Conservation (phyloP, 1,140 invertebrate species). For the Phymorhynchus buccinoides region DNA sequence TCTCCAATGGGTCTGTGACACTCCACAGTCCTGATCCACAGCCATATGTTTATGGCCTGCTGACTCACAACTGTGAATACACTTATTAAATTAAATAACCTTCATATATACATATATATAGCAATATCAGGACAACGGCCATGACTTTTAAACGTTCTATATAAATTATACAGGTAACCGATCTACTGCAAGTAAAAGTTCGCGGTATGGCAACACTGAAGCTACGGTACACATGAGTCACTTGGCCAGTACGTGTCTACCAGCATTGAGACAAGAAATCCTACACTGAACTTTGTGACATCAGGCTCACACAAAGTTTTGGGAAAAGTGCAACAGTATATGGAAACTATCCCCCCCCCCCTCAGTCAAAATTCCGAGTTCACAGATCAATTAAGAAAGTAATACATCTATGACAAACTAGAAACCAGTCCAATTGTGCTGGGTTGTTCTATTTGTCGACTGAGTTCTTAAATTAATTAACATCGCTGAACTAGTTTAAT, state of each 20-base stretch:
- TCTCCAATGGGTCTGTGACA: not conserved
- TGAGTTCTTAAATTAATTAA: not conserved
- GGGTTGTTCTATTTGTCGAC: not conserved
- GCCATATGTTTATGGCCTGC: not conserved
- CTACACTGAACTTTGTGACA: not conserved
- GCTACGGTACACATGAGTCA: not conserved
- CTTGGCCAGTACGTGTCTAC: not conserved
- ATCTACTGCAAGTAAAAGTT: not conserved
- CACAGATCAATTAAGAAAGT: not conserved
- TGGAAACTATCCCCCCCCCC: not conserved
- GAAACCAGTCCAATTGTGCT: not conserved
- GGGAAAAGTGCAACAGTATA: not conserved
- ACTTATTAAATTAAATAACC: not conserved
- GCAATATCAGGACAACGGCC: not conserved
- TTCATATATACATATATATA: constrained; percentile 9
- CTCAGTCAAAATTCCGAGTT: not conserved
- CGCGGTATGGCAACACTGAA: constrained; percentile 5
- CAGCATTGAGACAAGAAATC: not conserved
- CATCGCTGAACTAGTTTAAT: not conserved
- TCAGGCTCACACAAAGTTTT: not conserved
- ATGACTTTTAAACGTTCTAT: not conserved
- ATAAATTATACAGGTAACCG: not conserved
- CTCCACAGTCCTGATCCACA: not conserved
- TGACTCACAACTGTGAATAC: not conserved
- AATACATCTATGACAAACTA: not conserved